Evolutionary conservation across 2,113 vertebrate genomes (phyloP).

Genomic region (Sylvia atricapilla): DNA sequence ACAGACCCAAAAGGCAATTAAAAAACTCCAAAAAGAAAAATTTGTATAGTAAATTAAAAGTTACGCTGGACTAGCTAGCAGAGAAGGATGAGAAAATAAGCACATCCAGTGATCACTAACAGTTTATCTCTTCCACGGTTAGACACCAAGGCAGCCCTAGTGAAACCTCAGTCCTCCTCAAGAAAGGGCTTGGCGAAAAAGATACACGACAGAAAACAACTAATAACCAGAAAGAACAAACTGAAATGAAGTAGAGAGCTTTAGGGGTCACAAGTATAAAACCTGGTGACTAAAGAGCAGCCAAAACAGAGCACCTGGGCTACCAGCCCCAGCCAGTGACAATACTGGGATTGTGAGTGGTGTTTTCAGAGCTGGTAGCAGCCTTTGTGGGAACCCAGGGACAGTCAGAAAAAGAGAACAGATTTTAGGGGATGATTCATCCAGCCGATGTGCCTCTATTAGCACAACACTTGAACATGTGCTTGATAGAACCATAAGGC

Average conservation of each 20-base stretch:
- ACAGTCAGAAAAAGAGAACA: slow-evolving; percentile 12
- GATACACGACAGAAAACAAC: not conserved
- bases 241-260: not conserved
- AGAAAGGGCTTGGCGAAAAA: not conserved
- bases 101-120: not conserved
- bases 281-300: not conserved
- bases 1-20: not conserved
- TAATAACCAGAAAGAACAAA: not conserved
- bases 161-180: not conserved
- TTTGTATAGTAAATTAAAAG: not conserved
- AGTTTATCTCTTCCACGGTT: not conserved
- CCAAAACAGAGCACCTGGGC: not conserved
- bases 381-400: not conserved
- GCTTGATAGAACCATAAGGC: slow-evolving; percentile 26
- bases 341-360: accelerated
- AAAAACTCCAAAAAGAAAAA: not conserved
- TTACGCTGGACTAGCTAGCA: not conserved
- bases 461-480: slow-evolving; percentile 56
- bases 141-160: not conserved
- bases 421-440: slow-evolving; percentile 54
- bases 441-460: slow-evolving; percentile 24
- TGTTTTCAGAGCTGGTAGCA: not conserved
- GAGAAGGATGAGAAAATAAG: not conserved
- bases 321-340: not conserved
- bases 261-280: not conserved